phyloP scores from a whole-genome alignment of 2,888 invertebrate genomes.

The Hydropsyche betteni region DNA sequence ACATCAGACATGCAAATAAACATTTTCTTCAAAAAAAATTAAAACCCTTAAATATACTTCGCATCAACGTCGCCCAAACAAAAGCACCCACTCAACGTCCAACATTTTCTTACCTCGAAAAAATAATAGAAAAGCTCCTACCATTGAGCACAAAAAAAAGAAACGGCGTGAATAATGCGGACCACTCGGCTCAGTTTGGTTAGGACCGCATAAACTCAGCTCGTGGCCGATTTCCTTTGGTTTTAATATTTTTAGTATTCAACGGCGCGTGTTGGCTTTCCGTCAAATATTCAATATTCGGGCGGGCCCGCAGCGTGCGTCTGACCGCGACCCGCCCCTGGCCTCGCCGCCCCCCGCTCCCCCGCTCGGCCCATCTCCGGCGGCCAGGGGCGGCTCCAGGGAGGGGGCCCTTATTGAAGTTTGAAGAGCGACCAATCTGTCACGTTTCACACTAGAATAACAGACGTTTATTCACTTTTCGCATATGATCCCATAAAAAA shows the following conservation, averaged over 20 bases:
- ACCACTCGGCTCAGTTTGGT: constrained; percentile 23
- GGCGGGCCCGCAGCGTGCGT: constrained; percentile 36
- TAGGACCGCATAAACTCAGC: constrained; percentile 34
- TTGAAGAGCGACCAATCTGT: constrained; percentile 21
- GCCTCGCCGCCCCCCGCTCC: background rate
- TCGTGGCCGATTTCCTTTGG: constrained; percentile 39
- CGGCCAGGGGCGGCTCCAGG: background rate
- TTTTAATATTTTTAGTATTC: constrained; percentile 51
- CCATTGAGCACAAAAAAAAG: background rate
- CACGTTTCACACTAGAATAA: background rate
- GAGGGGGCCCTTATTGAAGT: constrained; percentile 28
- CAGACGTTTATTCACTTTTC: no score
- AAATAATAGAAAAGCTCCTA: no score
- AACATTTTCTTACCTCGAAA: no score
- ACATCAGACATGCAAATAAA: no score
- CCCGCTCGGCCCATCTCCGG: background rate
- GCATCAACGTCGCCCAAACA: no score
- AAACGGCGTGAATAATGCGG: constrained; percentile 10
- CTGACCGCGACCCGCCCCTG: constrained; percentile 34
- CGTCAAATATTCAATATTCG: constrained; percentile 52
- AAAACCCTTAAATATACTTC: no score
- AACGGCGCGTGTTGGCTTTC: constrained; percentile 47
- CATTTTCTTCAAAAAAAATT: no score
- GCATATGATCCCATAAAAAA: no score
- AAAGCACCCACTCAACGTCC: no score